Base-by-base conservation (phyloP, 2,888 invertebrate genomes). In the Lasioglossum vierecki region DNA sequence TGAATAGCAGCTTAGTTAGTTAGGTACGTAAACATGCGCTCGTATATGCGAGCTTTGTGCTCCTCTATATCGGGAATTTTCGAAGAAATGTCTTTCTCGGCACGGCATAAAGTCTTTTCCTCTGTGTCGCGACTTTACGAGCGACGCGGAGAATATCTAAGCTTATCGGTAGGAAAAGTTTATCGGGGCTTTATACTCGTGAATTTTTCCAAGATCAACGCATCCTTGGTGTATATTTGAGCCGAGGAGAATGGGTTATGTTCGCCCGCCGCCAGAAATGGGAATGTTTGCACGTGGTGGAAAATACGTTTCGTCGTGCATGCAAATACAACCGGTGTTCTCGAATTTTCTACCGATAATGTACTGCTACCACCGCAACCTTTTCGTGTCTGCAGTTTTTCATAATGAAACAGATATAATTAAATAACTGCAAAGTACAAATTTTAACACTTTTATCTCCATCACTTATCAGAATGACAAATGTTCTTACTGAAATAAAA, bases 131-230 rank as follows among this genome's bases (percentile, higher is more conserved):
- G 68, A 71, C 80, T 73, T 76, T 74, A 41, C 77, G 68, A 41
- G 46, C n/a, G 30, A 53, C 35, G 77, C n/a, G 39, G 57, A 60
- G 77, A 80, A 80, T 80, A 77, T 74, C 78, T 72, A 76, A 57
- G 76, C 79, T 79, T 86, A 77, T 87, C 87, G 75, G 74, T 35
- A 75, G 74, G 26, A 41, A 77, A 80, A 86, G 79, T 83, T 87
- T 86, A 86, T 86, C 87, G 83, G 66, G 75, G 57, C 79, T 81
- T 81, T 83, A 81, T 68, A 74, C 53, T 74, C 78, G 63, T 79
- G 83, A 86, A 79, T 78, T 86, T 87, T 86, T 75, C 76, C 78
- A 39, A 85, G 87, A 87, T 82, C 87, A 77, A 74, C 80, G 81
- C 53, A 72, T 39, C 68, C 76, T 70, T 53, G 76, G 71, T 79